Base-by-base conservation (phyloP, 2,888 invertebrate species). In the Eupithecia vulgata region DNA sequence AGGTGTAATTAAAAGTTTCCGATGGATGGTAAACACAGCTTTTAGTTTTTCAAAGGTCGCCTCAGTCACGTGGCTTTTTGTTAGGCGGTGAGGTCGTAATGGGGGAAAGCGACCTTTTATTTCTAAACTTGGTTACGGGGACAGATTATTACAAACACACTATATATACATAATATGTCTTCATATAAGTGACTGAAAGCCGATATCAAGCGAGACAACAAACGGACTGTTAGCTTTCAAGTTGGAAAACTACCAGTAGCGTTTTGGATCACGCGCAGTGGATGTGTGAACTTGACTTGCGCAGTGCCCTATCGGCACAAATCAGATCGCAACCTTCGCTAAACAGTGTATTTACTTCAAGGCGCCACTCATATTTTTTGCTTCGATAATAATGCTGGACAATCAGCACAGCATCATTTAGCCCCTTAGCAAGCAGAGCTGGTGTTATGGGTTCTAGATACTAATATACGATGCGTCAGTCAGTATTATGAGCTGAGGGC, bases 1-100 rank as follows among this genome's bases (percentile, higher is more conserved):
- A 74, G 61, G 40, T 70, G 68, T 75, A 78, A 79, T 79, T 76
- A 76, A 79, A 78, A 79, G 76, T 78, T 79, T 73, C 72, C 70
- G 70, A 67, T 68, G 72, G 73, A 25, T 42, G 74, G 75, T 79
- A 78, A 79, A 76, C 62, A 79, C 68, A 52, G 77, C 72, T 73
- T 74, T 73, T 37, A 76, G 72, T 70, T 73, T 72, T 45, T 17
- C 52, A 25, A 68, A 70, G 71, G 69, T 35, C 65, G 45, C 70
- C 37, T 15, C 61, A 17, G 30, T 59, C 59, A 15, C 30, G 30
- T 25, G 25, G 8, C 62, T 10, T 35, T 35, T 62, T n/a, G 62
- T 35, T 62, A 8, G 35, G 21, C 64, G 34, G 25, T 25, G 13
- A 65, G 40, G 21, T 65, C 15, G 1, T 37, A 40, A 40, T 10